phyloP scores from a whole-genome alignment of 2,888 invertebrate species.

The Eueremaeus valkanovi region DNA sequence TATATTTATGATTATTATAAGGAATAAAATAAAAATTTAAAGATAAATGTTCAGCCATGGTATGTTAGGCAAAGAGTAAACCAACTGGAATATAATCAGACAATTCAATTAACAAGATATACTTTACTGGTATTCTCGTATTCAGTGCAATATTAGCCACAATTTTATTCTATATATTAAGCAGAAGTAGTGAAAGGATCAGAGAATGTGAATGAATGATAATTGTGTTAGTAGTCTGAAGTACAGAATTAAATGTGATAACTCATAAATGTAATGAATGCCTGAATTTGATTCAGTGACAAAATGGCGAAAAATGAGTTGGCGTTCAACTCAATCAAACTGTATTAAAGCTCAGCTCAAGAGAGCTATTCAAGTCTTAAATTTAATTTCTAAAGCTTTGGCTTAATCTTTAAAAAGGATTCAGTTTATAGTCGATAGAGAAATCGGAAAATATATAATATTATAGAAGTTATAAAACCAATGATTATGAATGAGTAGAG shows the following conservation, averaged over 20 bases:
- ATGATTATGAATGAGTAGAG: background rate
- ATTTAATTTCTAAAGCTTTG: background rate
- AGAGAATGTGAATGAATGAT: background rate
- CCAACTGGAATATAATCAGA: too few species aligned
- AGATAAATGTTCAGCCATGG: too few species aligned
- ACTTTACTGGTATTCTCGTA: too few species aligned
- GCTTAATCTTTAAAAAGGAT: background rate
- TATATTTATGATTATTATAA: too few species aligned
- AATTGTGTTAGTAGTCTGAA: too few species aligned
- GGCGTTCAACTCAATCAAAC: background rate
- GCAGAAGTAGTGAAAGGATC: too few species aligned
- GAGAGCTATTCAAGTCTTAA: background rate
- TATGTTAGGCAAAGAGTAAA: too few species aligned
- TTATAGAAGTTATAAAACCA: background rate
- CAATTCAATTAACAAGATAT: too few species aligned
- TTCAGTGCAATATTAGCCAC: too few species aligned
- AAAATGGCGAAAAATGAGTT: background rate
- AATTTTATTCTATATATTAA: too few species aligned
- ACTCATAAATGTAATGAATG: background rate
- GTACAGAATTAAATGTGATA: too few species aligned
- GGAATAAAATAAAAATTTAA: too few species aligned
- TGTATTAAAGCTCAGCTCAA: background rate
- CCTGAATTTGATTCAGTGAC: background rate
- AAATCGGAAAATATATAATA: background rate
- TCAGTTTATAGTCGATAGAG: background rate